phyloP scores from a whole-genome alignment of 2,113 vertebrate genomes.

The Caloenas nicobarica region DNA sequence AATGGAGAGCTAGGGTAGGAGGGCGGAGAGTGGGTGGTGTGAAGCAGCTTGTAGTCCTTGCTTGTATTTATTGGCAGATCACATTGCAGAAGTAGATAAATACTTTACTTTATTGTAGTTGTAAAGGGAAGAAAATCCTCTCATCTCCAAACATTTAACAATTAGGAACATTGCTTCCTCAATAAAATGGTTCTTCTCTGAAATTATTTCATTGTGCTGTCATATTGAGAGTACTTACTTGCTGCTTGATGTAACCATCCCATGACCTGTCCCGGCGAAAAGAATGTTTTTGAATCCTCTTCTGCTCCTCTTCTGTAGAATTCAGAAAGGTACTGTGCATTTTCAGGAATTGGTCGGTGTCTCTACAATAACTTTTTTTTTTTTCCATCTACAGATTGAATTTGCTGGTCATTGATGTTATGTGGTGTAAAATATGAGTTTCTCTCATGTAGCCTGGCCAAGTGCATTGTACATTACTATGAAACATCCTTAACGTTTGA shows the following conservation, averaged over 20 bases:
- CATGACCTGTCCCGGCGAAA: accelerated
- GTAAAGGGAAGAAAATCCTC: neutral
- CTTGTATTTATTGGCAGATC: neutral
- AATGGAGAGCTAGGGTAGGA: neutral
- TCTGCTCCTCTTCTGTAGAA: neutral
- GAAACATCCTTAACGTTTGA: neutral
- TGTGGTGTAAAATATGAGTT: neutral
- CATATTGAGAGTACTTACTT: neutral
- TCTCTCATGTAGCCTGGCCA: neutral
- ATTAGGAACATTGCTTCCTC: neutral
- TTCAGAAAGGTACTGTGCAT: neutral
- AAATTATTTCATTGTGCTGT: neutral
- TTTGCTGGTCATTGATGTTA: neutral
- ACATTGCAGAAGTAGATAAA: neutral
- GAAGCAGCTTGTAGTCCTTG: neutral
- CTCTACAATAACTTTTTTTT: neutral
- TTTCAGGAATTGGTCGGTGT: neutral
- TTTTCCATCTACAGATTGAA: neutral
- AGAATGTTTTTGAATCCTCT: neutral
- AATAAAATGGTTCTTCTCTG: neutral
- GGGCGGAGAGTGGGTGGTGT: too few species aligned
- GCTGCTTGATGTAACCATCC: neutral
- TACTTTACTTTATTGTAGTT: neutral
- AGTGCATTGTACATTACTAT: neutral
- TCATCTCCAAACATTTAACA: neutral